Evolutionary conservation across 2,888 invertebrate genomes (phyloP), one percentile per base, ranked within the genome.

Genomic region (Lepidocyrtoides sp.): DNA sequence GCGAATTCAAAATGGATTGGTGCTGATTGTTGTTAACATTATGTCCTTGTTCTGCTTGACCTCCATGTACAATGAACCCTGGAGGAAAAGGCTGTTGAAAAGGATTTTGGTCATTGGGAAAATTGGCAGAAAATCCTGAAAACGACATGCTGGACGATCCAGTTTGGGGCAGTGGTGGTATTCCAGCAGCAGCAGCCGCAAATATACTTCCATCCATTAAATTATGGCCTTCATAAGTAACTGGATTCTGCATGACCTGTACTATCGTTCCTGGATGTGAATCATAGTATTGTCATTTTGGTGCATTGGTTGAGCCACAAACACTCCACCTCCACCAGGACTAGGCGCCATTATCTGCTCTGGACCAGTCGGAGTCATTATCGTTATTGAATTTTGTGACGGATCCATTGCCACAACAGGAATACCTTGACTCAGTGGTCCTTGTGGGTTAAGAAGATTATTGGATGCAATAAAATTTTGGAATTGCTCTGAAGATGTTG

Each of bases 331-430:
- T 36, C 69, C 81, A 26, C 66, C 79, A 2, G 32, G 36, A 23
- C 20, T 51, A 7, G 84, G 90, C 29, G 60, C 51, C 85, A 81
- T 29, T 84, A 90, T 90, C 77, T 77, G 77, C 29, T 81, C 85
- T 17, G 89, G 84, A 41, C 83, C 89, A 48, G 84, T 66, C 41
- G 90, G 90, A 7, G 84, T 90, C 90, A 90, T 85, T 51, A 90
- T 90, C 41, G 90, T 90, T 63, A 90, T 90, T 29, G 90, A 84
- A 57, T 85, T 90, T 26, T 84, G 90, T 5, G 82, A 75, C n/a
- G 89, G 89, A 48, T 90, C 85, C 90, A 90, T 85, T 66, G 90
- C 63, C 3, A 90, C 90, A 29, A 90, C 79, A n/a, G 90, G 90
- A 69, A 90, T 90, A 2, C 90, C 90, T 57, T 90, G 90, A 60